A percentile compares a stretch with the other conserved stretches of the same genome.
Conservation (phyloP, 2,113 vertebrate species). For the Ceyx melanurus region DNA sequence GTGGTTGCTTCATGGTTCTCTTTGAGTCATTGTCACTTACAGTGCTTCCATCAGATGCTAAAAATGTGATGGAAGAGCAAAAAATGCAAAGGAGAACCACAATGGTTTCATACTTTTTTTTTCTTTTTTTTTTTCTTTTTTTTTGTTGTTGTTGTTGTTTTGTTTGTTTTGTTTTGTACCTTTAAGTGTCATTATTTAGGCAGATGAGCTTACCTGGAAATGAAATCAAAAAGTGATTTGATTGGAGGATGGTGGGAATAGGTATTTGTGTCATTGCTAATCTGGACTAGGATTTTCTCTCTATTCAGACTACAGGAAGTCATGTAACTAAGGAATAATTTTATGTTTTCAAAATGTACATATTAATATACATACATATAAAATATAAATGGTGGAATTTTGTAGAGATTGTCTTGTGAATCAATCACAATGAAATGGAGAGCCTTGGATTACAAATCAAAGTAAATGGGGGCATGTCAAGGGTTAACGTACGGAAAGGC, state of each 20-base stretch:
- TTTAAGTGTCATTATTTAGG: slow-evolving; percentile 49
- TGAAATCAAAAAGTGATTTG: slow-evolving; percentile 16
- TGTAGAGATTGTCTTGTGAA: not conserved
- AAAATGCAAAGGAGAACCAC: slow-evolving; percentile 32
- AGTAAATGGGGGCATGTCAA: slow-evolving; percentile 7
- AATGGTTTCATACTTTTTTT: not conserved
- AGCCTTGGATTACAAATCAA: slow-evolving; percentile 16
- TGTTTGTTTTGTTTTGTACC: not conserved
- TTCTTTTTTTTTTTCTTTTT: too few relatives aligned
- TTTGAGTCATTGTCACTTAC: not conserved
- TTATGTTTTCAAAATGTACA: slow-evolving; percentile 27
- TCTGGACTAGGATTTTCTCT: slow-evolving; percentile 39
- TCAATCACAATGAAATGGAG: not conserved
- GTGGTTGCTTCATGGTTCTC: not conserved
- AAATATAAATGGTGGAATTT: not conserved
- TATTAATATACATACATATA: not conserved
- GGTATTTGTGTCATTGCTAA: not conserved
- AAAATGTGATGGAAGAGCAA: slow-evolving; percentile 27
- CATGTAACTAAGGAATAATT: not conserved
- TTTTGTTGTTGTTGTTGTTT: too few relatives aligned
- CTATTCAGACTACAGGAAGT: not conserved
- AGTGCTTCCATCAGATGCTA: slow-evolving; percentile 41
- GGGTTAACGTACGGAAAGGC: slow-evolving; percentile 21
- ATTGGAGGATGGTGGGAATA: not conserved
- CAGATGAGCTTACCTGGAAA: slow-evolving; percentile 7